Evolutionary conservation across 2,113 vertebrate species (phyloP).

Genomic region (Tragelaphus imberbis): DNA sequence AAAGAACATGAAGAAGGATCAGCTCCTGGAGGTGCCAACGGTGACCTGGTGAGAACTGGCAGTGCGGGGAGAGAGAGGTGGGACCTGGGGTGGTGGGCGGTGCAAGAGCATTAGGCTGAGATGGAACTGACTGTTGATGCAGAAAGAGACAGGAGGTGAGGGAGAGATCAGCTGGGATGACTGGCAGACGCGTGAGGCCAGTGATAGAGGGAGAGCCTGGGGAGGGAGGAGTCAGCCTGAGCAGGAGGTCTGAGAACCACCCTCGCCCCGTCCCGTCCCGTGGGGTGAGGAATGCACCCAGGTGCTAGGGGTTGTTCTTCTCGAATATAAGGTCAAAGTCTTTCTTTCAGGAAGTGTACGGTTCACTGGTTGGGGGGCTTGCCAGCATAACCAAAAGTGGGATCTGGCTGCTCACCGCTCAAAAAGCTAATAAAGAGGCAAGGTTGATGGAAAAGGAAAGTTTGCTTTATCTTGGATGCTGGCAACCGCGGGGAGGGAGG

Average conservation of each 20-base stretch:
- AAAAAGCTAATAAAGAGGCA: background rate
- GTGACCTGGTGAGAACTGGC: background rate
- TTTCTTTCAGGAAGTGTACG: background rate
- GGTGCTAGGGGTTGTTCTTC: background rate
- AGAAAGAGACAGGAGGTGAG: background rate
- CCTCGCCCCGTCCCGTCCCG: fast-evolving
- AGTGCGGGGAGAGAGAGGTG: background rate
- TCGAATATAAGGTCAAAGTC: background rate
- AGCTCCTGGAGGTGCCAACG: background rate
- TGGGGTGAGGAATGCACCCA: background rate
- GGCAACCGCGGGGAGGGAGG: background rate
- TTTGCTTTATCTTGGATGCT: background rate
- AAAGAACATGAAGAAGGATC: background rate
- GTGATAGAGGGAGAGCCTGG: background rate
- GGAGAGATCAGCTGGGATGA: background rate
- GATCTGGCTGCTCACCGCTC: background rate
- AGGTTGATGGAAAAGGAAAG: background rate
- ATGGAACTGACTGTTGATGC: background rate
- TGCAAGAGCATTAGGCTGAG: background rate
- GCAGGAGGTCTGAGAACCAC: background rate
- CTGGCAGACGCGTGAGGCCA: background rate
- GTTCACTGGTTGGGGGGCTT: background rate
- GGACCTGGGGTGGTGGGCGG: background rate
- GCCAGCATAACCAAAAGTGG: background rate
- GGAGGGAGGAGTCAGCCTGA: too few species aligned